Evolutionary conservation across 2,113 vertebrate genomes (phyloP).

Genomic region (Dicrurus megarhynchus): DNA sequence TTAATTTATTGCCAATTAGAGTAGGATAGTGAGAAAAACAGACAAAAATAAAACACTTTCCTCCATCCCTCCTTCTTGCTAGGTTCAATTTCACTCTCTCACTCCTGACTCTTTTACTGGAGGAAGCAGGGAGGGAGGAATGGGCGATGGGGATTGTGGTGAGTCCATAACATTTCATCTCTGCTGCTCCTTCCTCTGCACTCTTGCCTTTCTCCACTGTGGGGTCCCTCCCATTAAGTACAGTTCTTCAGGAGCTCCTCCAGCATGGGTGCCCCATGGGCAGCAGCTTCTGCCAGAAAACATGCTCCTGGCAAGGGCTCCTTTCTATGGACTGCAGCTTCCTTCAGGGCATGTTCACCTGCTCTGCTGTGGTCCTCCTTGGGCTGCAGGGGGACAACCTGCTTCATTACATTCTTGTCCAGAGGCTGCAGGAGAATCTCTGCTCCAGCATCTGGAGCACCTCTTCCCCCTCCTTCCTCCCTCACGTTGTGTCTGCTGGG

Average conservation of each 20-base stretch:
- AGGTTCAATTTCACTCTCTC: not conserved
- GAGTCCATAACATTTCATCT: not conserved
- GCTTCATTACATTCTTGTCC: not conserved
- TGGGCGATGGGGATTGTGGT: no score
- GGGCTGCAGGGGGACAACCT: not conserved
- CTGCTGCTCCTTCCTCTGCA: not conserved
- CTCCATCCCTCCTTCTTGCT: not conserved
- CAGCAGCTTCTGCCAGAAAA: not conserved
- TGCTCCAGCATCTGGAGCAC: not conserved
- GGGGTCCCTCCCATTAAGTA: rapidly evolving
- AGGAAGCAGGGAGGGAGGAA: not conserved
- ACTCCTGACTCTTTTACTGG: not conserved
- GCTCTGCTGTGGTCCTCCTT: rapidly evolving
- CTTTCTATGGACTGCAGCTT: not conserved
- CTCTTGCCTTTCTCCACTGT: not conserved
- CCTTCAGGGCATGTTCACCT: not conserved
- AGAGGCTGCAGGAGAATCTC: not conserved
- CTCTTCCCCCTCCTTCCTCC: not conserved
- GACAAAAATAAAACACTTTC: not conserved
- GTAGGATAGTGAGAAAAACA: not conserved
- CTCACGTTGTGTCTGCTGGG: not conserved
- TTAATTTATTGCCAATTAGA: not conserved
- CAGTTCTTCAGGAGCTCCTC: not conserved
- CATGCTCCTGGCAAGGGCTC: not conserved
- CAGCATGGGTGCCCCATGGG: not conserved